Conservation (phyloP, 2,888 invertebrate genomes). For the Odontomyia ornata region DNA sequence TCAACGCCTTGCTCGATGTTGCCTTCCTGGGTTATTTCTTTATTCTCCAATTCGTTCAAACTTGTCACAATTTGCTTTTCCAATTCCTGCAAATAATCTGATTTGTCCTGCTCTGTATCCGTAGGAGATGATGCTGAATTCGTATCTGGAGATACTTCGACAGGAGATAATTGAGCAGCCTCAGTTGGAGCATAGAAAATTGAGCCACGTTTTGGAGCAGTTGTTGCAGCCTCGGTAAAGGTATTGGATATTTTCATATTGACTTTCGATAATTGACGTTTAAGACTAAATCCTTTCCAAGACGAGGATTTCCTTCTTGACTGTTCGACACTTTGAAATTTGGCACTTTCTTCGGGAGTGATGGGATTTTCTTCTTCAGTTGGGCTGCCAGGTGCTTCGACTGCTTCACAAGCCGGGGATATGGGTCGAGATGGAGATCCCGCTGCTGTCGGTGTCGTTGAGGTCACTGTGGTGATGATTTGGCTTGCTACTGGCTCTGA, state of each 20-base stretch:
- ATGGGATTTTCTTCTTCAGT: constrained; percentile 53
- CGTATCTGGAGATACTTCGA: constrained; percentile 57
- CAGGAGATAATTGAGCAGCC: constrained; percentile 58
- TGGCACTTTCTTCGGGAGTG: constrained; percentile 58
- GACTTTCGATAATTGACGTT: constrained; percentile 82
- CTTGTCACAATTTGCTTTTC: constrained; percentile 55
- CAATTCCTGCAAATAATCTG: constrained; percentile 55
- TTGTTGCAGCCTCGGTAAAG: constrained; percentile 52
- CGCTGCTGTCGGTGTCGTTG: constrained; percentile 61
- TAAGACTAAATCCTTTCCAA: constrained; percentile 83
- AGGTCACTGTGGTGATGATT: constrained; percentile 51
- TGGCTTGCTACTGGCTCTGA: constrained; percentile 51
- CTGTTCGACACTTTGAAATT: constrained; percentile 63
- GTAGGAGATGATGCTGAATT: constrained; percentile 54
- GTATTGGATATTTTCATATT: constrained; percentile 75
- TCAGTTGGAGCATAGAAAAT: constrained; percentile 64
- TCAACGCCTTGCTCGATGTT: constrained; percentile 49
- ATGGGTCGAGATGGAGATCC: constrained; percentile 65
- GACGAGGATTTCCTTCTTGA: constrained; percentile 71
- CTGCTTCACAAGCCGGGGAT: constrained; percentile 65
- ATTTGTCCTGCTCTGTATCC: constrained; percentile 56
- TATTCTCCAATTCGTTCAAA: constrained; percentile 52
- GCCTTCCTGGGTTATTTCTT: constrained; percentile 47
- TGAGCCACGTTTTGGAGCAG: constrained; percentile 58
- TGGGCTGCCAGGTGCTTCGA: constrained; percentile 57